Evolutionary conservation across 2,888 invertebrate species (phyloP).

Genomic region (Odontothrips loti): DNA sequence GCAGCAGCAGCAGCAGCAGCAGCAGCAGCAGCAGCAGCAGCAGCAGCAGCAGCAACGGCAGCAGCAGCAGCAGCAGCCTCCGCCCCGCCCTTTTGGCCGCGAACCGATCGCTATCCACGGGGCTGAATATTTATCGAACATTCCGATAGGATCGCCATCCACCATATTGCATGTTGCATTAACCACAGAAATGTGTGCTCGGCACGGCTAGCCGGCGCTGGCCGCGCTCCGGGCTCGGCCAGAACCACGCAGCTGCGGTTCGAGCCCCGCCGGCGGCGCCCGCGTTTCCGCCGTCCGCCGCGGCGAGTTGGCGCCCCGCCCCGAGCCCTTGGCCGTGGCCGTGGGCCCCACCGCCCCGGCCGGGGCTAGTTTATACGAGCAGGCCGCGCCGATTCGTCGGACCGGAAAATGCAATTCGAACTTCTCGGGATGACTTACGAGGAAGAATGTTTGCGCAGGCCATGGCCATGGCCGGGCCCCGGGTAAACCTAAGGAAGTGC

Average conservation of each 20-base stretch:
- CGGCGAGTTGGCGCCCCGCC: background rate
- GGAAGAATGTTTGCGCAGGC: background rate
- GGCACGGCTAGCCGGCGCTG: background rate
- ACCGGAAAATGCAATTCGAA: conserved; percentile 25
- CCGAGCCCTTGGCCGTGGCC: background rate
- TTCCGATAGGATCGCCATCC: conserved; percentile 9
- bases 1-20: no score
- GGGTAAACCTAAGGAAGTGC: no score
- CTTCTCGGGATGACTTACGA: conserved; percentile 26
- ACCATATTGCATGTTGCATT: conserved; percentile 25
- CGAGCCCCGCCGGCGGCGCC: background rate
- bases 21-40: no score
- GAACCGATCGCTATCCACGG: background rate
- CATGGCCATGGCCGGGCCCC: background rate
- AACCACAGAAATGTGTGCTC: conserved; percentile 16
- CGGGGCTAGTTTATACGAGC: background rate
- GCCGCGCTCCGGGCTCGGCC: background rate
- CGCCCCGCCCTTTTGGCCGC: background rate
- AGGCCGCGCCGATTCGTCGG: background rate
- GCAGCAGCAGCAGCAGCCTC: no score
- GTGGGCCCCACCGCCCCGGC: background rate
- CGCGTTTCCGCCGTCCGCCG: background rate
- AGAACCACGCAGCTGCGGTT: background rate
- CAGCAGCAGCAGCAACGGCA: no score
- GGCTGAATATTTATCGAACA: conserved; percentile 11